These are phyloP conservation scores for Nephrotoma flavescens DNA, from an alignment of 2,888 invertebrate species.

Conservation along the genomic window DNA sequence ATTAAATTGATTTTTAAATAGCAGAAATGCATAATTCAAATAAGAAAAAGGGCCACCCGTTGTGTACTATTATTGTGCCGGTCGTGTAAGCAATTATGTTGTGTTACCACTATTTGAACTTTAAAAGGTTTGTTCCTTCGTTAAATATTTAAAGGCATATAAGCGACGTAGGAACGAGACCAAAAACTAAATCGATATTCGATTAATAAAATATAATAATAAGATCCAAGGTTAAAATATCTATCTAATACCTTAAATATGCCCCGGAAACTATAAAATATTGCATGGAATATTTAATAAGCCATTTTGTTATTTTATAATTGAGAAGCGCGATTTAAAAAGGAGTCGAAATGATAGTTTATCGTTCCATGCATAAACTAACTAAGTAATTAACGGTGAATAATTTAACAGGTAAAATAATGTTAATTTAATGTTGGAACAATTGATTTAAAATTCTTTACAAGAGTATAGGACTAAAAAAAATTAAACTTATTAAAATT, in stretches of 20 bases:
- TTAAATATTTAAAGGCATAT: not conserved
- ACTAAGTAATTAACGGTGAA: not conserved
- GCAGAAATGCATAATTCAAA: not conserved
- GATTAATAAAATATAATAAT: not conserved
- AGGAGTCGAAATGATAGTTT: not conserved
- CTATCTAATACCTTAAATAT: not conserved
- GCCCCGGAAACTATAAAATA: not conserved
- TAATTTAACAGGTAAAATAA: not conserved
- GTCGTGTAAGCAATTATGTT: not conserved
- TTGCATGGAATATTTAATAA: slow-evolving; percentile 5
- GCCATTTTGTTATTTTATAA: not conserved
- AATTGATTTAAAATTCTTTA: not conserved
- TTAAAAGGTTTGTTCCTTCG: not conserved
- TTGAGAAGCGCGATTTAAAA: not conserved
- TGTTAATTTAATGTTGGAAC: not conserved
- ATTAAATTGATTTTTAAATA: not conserved
- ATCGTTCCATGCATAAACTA: not conserved
- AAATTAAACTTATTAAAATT: too few species aligned
- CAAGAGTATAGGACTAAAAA: too few species aligned
- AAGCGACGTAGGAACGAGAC: not conserved
- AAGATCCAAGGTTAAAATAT: not conserved
- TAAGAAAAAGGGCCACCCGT: not conserved
- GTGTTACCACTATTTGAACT: not conserved
- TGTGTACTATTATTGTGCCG: not conserved
- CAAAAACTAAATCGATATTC: not conserved